These are phyloP conservation scores for Syngnathus typhle DNA, from an alignment of 2,113 vertebrate species.

Conservation along the genomic window DNA sequence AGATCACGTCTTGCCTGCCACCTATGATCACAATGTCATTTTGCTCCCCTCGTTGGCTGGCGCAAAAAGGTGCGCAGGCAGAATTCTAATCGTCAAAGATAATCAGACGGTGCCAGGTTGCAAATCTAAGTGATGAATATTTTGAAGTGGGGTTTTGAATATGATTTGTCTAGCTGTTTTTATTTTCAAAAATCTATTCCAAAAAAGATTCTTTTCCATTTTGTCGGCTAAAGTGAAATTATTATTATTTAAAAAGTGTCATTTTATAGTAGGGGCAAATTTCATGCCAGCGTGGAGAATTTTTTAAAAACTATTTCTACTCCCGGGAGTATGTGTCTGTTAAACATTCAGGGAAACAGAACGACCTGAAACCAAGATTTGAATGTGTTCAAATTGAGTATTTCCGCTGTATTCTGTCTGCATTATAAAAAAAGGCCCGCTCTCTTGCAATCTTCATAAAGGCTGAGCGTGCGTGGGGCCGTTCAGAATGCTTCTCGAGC, in stretches of 20 bases:
- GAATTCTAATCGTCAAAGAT: slow-evolving; percentile 77
- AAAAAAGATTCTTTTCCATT: too few species aligned
- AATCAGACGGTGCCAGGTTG: slow-evolving; percentile 53
- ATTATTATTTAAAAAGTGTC: too few species aligned
- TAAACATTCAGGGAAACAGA: too few species aligned
- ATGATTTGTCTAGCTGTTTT: too few species aligned
- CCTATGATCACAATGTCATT: slow-evolving; percentile 74
- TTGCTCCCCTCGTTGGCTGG: slow-evolving; percentile 58
- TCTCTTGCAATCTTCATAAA: background rate
- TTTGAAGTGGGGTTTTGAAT: too few species aligned
- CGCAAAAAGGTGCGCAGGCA: slow-evolving; percentile 62
- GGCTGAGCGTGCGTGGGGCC: background rate
- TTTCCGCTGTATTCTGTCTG: background rate
- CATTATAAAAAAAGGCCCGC: background rate
- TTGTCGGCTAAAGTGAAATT: too few species aligned
- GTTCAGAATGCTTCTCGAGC: background rate
- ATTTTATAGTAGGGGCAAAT: too few species aligned
- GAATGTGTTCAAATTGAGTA: background rate
- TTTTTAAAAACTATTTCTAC: too few species aligned
- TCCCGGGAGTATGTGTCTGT: too few species aligned
- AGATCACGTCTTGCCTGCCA: slow-evolving; percentile 72
- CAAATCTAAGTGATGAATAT: background rate
- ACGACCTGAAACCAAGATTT: background rate
- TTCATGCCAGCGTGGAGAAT: too few species aligned
- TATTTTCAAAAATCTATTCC: too few species aligned